Percentiles rank a stretch among this genome's conserved stretches.
Conservation (phyloP, 2,113 vertebrate genomes). For the Leptosomus discolor region DNA sequence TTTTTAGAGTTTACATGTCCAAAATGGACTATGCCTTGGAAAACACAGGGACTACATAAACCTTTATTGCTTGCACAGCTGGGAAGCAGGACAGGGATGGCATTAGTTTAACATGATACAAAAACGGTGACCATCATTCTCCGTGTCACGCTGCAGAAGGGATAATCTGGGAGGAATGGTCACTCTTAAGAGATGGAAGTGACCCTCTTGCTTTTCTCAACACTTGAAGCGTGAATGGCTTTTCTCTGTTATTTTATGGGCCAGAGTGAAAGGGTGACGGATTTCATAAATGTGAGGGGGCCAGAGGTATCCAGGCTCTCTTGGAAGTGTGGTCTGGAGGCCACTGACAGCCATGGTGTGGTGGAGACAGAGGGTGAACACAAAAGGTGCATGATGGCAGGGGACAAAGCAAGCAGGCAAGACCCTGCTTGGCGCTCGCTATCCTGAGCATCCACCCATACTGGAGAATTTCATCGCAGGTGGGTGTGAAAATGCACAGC, state of each 20-base stretch:
- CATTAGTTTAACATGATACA: accelerated
- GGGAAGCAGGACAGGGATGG: background rate
- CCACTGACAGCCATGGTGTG: background rate
- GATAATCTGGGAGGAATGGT: accelerated
- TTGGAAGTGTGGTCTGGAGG: background rate
- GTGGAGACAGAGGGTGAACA: background rate
- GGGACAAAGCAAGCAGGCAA: background rate
- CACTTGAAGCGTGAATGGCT: accelerated
- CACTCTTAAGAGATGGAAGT: background rate
- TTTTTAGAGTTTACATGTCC: background rate
- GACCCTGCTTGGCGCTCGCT: accelerated
- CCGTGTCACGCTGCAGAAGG: background rate
- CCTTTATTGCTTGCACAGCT: background rate
- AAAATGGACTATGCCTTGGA: background rate
- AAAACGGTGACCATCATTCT: background rate
- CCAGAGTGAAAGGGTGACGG: background rate
- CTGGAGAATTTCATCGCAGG: accelerated
- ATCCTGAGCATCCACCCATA: background rate
- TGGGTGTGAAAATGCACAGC: background rate
- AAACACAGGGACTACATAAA: background rate
- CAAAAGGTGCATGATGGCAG: background rate
- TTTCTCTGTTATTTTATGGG: background rate
- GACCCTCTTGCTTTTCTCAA: background rate
- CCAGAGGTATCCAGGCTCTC: background rate
- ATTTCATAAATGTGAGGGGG: background rate